Evolutionary conservation across 2,113 vertebrate species (phyloP), one percentile per base, ranked within the genome.

Genomic region (Ariopsis seemanni): DNA sequence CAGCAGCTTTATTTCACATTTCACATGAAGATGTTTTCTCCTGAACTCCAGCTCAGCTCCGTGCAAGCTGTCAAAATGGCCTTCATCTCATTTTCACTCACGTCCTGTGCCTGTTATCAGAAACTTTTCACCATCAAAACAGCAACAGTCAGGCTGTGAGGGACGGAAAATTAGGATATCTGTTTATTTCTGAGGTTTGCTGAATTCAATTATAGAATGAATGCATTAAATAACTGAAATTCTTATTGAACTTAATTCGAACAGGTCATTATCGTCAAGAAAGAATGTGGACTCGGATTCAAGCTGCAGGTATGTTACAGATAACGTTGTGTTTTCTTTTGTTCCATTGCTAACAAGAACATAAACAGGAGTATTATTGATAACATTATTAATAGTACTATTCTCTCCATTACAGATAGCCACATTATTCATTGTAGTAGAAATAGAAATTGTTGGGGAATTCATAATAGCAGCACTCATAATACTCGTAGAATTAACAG

Each of bases 1-100:
- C 94, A 93, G 95, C 95, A 91, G 34, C 94, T 95, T 97, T 97
- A 98, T 98, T 98, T 98, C 96, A 95, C 95, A 95, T 95, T 97
- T 97, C 96, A 97, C 96, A 96, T 22, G 3, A 27, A 60, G 15
- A 30, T 3, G 48, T 58, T 20, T 30, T 58, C 9, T 50, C 4
- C 8, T 22, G 10, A 75, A 22, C 15, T 42, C 0, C 7, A 18
- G 34, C 25, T 22, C 42, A 12, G 18, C 42, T 4, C 42, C 34
- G 6, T 34, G 67, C 30, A 18, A 6, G 2, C 42, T 9, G 18
- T 74, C 17, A 11, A 48, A 22, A 48, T 4, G 5, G 10, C 4
- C 9, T 25, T 22, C 20, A 75, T 25, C 50, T 25, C 1, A 12
- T 50, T 25, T 75, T 25, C 25, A 69, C 14, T 65, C 3, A 15